Evolutionary conservation across 2,113 vertebrate species (phyloP), one percentile per base, ranked within the genome.

Genomic region (Scatophagus argus): DNA sequence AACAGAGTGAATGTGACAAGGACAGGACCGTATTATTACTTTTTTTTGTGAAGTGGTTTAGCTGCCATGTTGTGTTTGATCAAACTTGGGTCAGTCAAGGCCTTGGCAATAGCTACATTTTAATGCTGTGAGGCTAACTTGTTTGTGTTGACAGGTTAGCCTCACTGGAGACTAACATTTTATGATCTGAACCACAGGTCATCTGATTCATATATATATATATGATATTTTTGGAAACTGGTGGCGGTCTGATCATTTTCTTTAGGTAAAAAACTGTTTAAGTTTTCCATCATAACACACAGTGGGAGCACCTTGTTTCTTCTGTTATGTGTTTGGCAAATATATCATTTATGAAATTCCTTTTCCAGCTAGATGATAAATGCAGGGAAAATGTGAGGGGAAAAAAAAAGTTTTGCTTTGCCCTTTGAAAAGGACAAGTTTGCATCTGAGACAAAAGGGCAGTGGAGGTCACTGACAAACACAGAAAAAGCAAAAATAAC

Each of bases 11-110:
- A 81, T 68, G 77, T 84, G 86, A 91, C 79, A 83, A 75, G 68
- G 56, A 56, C 10, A 3, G 27, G 43, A 14, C 61, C 61, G 44
- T 36, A 21, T 63, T 54, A 25, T 51, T 6, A 14, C 19, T 3
- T 23, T 80, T 27, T 74, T 69, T 69, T 70, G 46, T 52, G 14
- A 72, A 70, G 55, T 64, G 73, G 39, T 88, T 60, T 36, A 59
- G 60, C 79, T 87, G 83, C 72, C 88, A 77, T 23, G 59, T 77
- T 83, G 36, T 54, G 51, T 90, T 82, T 55, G 52, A 61, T 89
- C 87, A 85, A 78, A 84, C 49, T 7, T 17, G 67, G 55, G 72
- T 76, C 56, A 56, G 36, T 72, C 29, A 43, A 72, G 79, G 81
- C 8, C 61, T 60, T 47, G 1, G 13, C 41, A 79, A 54, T 21